These are phyloP conservation scores for Meganola albula DNA, from an alignment of 2,888 invertebrate genomes.

Conservation along the genomic window DNA sequence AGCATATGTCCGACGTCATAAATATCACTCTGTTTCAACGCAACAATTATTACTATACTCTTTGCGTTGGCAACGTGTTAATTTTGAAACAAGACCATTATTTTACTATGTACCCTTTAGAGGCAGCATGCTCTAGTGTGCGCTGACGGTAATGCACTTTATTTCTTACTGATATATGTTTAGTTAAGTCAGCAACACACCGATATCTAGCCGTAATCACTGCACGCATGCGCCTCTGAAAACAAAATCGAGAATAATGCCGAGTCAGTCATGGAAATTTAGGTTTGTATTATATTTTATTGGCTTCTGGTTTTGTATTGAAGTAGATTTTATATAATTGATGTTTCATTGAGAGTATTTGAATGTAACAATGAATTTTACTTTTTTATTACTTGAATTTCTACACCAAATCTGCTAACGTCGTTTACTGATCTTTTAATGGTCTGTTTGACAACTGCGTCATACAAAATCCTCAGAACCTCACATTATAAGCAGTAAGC, in stretches of 20 bases:
- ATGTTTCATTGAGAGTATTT: no score
- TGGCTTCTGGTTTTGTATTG: constrained; percentile 38
- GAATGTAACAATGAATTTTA: no score
- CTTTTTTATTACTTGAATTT: no score
- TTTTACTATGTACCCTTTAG: constrained; percentile 31
- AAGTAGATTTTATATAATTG: constrained; percentile 38
- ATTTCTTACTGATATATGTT: constrained; percentile 37
- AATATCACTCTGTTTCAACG: no score
- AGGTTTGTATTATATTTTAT: constrained; percentile 39
- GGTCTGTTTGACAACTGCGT: no score
- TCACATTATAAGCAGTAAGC: no score
- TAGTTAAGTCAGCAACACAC: constrained; percentile 70
- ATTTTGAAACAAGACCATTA: constrained; percentile 12
- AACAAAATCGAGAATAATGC: constrained; percentile 74
- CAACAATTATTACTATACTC: background rate
- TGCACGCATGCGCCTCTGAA: constrained; percentile 78
- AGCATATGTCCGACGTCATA: no score
- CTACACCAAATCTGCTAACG: no score
- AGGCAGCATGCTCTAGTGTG: constrained; percentile 77
- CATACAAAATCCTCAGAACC: no score
- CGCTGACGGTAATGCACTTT: constrained; percentile 66
- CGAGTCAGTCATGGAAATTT: constrained; percentile 76
- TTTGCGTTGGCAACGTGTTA: background rate
- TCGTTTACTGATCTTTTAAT: no score
- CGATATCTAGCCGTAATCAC: constrained; percentile 70